Conservation (phyloP, 2,888 invertebrate genomes). For the Rotaria socialis region DNA sequence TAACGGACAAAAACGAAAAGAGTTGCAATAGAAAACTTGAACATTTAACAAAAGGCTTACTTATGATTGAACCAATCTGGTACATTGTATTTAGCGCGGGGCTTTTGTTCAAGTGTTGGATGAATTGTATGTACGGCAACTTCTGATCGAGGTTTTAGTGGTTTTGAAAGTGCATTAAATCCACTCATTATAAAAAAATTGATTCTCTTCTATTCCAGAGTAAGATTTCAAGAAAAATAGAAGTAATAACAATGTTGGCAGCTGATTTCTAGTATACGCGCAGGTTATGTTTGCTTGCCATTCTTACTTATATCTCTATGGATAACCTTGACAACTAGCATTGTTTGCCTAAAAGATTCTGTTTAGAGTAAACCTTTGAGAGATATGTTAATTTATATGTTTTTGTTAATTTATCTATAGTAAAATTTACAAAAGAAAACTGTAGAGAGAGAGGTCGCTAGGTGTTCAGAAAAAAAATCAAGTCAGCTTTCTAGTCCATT, state of each 20-base stretch:
- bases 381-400: background rate
- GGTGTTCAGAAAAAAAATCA: background rate
- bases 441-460: background rate
- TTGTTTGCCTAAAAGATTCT: background rate
- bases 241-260: background rate
- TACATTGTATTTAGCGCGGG: constrained; percentile 6
- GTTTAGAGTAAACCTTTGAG: background rate
- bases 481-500: background rate
- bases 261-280: background rate
- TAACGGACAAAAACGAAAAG: background rate
- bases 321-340: background rate
- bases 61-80: constrained; percentile 32
- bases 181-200: background rate
- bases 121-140: background rate
- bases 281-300: background rate
- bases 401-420: background rate
- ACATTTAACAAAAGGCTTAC: background rate
- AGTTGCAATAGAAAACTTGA: too few relatives aligned
- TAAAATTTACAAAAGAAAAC: background rate
- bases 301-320: background rate
- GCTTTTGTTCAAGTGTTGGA: constrained; percentile 33
- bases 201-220: background rate
- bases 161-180: background rate
- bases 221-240: background rate
- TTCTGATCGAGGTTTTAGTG: constrained; percentile 20